A percentile compares a stretch with the other conserved stretches of the same genome.
Conservation (phyloP, 2,113 vertebrate genomes). For the Gymnogyps californianus region DNA sequence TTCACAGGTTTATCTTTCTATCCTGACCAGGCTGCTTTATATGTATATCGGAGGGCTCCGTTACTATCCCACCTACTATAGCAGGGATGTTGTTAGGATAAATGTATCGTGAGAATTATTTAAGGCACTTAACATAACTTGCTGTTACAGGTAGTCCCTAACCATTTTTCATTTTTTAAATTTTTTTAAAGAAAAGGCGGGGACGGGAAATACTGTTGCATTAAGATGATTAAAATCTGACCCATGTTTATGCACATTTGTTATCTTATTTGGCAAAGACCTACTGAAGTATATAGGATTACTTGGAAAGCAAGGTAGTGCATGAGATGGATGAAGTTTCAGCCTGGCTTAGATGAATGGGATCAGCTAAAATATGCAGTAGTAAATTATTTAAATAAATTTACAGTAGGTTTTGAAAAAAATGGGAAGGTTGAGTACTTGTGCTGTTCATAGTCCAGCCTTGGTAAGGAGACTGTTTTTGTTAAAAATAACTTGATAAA, state of each 20-base stretch:
- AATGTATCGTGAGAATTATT: not conserved
- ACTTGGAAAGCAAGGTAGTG: not conserved
- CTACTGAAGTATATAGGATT: not conserved
- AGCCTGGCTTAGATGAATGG: not conserved
- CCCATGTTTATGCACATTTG: not conserved
- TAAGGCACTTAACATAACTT: not conserved
- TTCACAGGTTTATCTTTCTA: not conserved
- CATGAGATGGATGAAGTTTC: not conserved
- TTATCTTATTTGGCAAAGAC: not conserved
- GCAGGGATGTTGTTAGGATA: not conserved
- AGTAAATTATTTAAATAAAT: not conserved
- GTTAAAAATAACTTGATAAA: not conserved
- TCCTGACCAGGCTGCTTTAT: not conserved
- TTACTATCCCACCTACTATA: not conserved
- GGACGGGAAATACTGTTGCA: not conserved
- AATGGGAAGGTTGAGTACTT: not conserved
- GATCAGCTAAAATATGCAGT: not conserved
- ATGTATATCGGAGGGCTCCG: fast-evolving
- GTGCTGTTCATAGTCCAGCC: not conserved
- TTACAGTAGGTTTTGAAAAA: not conserved
- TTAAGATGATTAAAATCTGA: not conserved
- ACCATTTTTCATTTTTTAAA: too few species aligned
- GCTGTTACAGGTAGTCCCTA: not conserved
- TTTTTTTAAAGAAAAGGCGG: not conserved
- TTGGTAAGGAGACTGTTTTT: not conserved